phyloP scores from a whole-genome alignment of 2,888 invertebrate genomes.

The Leptinotarsa peninsularis region DNA sequence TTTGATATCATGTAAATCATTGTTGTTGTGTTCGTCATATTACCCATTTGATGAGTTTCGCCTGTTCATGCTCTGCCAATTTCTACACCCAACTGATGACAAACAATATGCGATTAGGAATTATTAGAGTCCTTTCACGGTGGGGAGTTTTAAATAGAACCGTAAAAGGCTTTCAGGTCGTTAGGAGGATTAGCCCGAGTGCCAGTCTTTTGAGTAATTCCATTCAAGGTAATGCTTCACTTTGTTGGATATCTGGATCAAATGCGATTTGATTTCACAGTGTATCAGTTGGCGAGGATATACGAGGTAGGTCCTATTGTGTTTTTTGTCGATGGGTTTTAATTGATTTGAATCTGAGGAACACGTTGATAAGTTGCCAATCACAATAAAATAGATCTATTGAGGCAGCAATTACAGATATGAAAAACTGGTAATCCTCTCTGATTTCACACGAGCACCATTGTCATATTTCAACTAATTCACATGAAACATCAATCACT shows the following conservation, averaged over 20 bases:
- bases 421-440: no score
- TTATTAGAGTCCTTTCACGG: neutral
- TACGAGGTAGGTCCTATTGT: neutral
- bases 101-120: constrained; percentile 10
- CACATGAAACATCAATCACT: no score
- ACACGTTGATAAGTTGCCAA: no score
- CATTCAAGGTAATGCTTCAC: constrained; percentile 32
- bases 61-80: neutral
- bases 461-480: no score
- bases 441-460: no score
- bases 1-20: no score
- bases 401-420: no score
- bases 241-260: constrained; percentile 17
- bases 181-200: constrained; percentile 32
- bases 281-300: neutral
- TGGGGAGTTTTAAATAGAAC: constrained; percentile 23
- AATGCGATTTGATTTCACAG: constrained; percentile 11
- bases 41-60: neutral
- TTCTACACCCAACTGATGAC: neutral
- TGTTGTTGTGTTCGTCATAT: neutral
- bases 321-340: no score
- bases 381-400: no score
- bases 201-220: constrained; percentile 29
- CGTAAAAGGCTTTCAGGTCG: constrained; percentile 33
- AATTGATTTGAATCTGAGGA: no score